Evolutionary conservation across 2,113 vertebrate species (phyloP).

Genomic region (Climacteris rufus): DNA sequence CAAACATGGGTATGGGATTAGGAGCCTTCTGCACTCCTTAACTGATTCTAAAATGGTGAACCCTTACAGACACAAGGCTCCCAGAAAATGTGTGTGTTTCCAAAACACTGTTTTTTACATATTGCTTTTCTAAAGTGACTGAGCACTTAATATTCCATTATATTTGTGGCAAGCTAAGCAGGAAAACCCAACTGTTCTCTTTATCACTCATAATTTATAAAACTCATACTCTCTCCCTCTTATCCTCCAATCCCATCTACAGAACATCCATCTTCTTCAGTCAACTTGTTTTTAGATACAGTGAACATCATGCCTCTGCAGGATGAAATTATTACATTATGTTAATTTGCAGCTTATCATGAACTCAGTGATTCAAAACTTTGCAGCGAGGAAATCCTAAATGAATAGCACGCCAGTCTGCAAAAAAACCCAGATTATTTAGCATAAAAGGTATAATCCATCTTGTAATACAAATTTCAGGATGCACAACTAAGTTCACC

Average conservation of each 20-base stretch:
- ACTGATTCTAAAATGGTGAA: background rate
- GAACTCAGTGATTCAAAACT: background rate
- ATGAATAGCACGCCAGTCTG: background rate
- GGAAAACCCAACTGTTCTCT: background rate
- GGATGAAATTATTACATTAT: background rate
- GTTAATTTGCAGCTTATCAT: conserved; percentile 6
- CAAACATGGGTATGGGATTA: background rate
- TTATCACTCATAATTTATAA: background rate
- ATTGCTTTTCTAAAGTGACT: background rate
- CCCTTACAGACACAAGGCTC: background rate
- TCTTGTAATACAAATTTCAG: background rate
- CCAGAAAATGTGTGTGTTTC: background rate
- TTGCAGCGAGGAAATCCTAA: background rate
- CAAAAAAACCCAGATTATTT: background rate
- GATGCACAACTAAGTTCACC: background rate
- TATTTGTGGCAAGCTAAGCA: background rate
- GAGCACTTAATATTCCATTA: background rate
- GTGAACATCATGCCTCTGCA: background rate
- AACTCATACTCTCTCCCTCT: background rate
- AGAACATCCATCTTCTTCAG: background rate
- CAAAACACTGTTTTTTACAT: background rate
- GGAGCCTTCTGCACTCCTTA: background rate
- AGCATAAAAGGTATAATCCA: background rate
- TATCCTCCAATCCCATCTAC: background rate
- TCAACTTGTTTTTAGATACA: background rate